Percentiles rank a stretch among this genome's conserved stretches.
These are phyloP conservation scores for Allacma fusca DNA, from an alignment of 2,888 invertebrate genomes.

Conservation along the genomic window DNA sequence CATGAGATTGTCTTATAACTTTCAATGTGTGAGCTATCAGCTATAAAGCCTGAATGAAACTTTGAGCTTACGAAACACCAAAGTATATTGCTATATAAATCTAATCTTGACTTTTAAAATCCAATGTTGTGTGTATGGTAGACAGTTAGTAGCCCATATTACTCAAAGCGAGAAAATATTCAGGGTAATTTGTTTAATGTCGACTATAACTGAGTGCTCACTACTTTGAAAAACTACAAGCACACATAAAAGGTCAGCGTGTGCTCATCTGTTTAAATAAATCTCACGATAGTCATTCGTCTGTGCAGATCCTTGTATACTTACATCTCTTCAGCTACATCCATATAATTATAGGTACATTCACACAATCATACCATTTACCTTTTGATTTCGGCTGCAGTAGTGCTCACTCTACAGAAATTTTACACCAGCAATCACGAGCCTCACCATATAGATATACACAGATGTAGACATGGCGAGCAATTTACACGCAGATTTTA, in stretches of 20 bases:
- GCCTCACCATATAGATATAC: too few species aligned
- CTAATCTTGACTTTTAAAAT: slow-evolving; percentile 8
- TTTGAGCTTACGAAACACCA: neutral
- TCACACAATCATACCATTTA: too few species aligned
- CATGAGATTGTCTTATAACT: neutral
- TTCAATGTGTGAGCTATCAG: neutral
- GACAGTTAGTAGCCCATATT: too few species aligned
- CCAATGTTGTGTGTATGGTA: neutral
- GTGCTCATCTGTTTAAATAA: slow-evolving; percentile 20
- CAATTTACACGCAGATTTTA: too few species aligned
- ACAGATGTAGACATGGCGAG: too few species aligned
- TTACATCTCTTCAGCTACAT: too few species aligned
- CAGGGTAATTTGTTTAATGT: slow-evolving; percentile 12
- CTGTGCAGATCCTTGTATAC: neutral
- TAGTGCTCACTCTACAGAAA: too few species aligned
- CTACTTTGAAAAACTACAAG: slow-evolving; percentile 1
- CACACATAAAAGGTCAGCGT: slow-evolving; percentile 13
- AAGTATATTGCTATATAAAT: slow-evolving; percentile 5
- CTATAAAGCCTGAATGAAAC: neutral
- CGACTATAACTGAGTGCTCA: slow-evolving; percentile 10
- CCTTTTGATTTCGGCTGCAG: too few species aligned
- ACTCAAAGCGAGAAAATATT: neutral
- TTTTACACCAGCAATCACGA: too few species aligned
- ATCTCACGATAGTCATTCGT: neutral
- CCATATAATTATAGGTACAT: too few species aligned